These are phyloP conservation scores for Napeogenes inachia DNA, from an alignment of 2,888 invertebrate species.

Conservation along the genomic window DNA sequence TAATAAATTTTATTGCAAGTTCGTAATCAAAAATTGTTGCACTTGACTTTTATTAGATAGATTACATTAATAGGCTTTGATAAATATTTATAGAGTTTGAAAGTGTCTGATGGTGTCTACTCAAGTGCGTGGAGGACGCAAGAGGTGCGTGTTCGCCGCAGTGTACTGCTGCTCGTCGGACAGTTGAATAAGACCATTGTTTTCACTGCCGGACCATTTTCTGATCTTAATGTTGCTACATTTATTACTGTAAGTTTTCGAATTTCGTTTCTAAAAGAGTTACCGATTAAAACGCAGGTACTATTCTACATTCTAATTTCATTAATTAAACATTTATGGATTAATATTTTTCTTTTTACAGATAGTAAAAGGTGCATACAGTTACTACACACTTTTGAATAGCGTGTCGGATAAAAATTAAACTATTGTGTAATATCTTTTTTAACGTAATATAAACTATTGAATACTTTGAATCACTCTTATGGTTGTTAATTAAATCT, in stretches of 20 bases:
- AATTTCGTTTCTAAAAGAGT: background rate
- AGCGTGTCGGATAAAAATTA: conserved; percentile 29
- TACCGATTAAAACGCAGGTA: background rate
- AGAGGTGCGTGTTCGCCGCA: conserved; percentile 42
- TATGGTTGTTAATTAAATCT: no score
- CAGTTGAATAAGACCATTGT: conserved; percentile 48
- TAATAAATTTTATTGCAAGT: no score
- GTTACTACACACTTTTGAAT: conserved; percentile 54
- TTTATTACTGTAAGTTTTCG: conserved; percentile 53
- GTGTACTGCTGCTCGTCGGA: conserved; percentile 47
- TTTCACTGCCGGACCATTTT: conserved; percentile 62
- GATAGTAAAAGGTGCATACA: conserved; percentile 61
- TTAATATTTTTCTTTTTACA: conserved; percentile 38
- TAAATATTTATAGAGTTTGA: conserved; percentile 43
- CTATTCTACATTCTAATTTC: background rate
- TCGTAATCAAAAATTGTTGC: no score
- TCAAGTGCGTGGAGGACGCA: conserved; percentile 57
- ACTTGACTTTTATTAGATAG: no score
- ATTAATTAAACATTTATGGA: background rate
- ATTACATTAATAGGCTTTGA: background rate
- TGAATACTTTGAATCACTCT: no score
- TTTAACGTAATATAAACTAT: no score
- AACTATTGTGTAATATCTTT: no score
- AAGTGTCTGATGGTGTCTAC: conserved; percentile 51
- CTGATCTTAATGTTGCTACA: conserved; percentile 49